Evolutionary conservation across 1,140 invertebrate species (phyloP), one percentile per base, ranked within the genome.

Genomic region (Bombus turneri): DNA sequence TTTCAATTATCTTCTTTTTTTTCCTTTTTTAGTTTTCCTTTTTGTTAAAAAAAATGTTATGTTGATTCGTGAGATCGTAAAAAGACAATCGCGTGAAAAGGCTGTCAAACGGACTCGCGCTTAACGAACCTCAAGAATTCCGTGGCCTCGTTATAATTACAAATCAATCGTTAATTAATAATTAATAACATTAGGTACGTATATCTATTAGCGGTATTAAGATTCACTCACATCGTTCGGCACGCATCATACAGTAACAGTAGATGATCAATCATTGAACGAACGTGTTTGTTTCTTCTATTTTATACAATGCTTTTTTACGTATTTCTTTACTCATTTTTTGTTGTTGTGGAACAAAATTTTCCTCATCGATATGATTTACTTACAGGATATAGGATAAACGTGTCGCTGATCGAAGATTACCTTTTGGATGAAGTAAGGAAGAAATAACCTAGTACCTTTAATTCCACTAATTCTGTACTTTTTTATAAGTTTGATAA

Each of bases 151-250:
- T 75, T 53, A 18, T 34, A 90, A 91, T 91, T 92, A 93, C 83
- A 93, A 93, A 92, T 93, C 83, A 91, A 81, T 77, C 80, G 73
- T 90, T 91, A 90, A 91, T 81, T 91, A 91, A 85, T 88, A 90
- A 90, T 92, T 90, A 90, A 91, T 91, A 93, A 93, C 91, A 91
- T 93, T 93, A 93, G 86, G 88, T 93, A 93, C 91, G 91, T 93
- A 92, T 91, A 91, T 93, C 92, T 93, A 93, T 92, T 92, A 92
- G 92, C 91, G 91, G 80, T 92, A 91, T 87, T 87, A 90, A 91
- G 80, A 82, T 88, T 87, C 90, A 90, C 81, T 79, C 91, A 91
- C 87, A 92, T 91, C 83, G 68, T 86, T 91, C 91, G 84, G 82
- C 91, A 89, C 90, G 83, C 87, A 87, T 87, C 83, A 78, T 88